Evolutionary conservation across 1,140 invertebrate genomes (phyloP).

Genomic region (Anastrepha ludens): DNA sequence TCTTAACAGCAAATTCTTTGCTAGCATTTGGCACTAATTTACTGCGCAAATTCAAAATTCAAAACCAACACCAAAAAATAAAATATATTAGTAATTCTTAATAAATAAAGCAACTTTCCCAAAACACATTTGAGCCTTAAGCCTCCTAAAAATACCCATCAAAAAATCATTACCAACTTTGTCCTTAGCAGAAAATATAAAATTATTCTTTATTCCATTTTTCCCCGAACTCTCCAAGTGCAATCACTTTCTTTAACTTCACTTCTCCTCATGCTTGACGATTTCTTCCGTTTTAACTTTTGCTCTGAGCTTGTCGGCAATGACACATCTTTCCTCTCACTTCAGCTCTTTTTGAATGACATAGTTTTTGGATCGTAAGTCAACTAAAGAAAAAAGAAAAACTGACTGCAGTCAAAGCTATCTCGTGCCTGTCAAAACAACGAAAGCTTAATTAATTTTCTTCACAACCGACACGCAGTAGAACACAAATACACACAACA

Average conservation of each 20-base stretch:
- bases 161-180: too few relatives aligned
- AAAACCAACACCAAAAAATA: too few relatives aligned
- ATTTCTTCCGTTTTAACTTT: not conserved
- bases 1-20: too few relatives aligned
- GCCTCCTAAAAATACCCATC: too few relatives aligned
- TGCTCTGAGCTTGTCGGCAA: not conserved
- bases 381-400: not conserved
- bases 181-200: too few relatives aligned
- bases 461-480: not conserved
- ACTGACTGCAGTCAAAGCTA: conserved; percentile 11
- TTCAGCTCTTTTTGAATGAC: conserved; percentile 4
- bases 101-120: too few relatives aligned
- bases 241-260: not conserved
- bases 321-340: not conserved
- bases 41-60: too few relatives aligned
- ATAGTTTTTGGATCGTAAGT: not conserved
- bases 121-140: too few relatives aligned
- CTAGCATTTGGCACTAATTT: too few relatives aligned
- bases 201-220: too few relatives aligned
- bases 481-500: not conserved
- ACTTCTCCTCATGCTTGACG: not conserved
- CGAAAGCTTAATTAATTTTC: conserved; percentile 13
- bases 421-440: conserved; percentile 18
- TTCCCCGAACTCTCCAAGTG: too few relatives aligned
- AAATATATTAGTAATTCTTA: too few relatives aligned